Percentiles rank a stretch among this genome's conserved stretches.
phyloP scores from a whole-genome alignment of 2,797 vertebrate species.

The Rhinogobio ventralis region DNA sequence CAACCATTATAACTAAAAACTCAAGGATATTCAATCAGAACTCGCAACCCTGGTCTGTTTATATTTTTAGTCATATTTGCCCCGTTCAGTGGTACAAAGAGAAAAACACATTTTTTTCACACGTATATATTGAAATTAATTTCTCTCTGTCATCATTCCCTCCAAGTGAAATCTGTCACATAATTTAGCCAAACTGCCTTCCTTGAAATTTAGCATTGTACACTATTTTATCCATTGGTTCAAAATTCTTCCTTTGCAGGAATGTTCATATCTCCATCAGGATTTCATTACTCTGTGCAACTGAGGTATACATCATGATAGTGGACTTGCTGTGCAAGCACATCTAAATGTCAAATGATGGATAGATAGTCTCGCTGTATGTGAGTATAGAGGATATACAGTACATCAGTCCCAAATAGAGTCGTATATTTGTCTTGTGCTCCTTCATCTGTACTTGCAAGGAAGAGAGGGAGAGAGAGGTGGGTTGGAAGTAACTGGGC shows the following conservation, averaged over 20 bases:
- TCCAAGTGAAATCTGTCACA: background rate
- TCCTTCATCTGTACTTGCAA: conserved; percentile 1
- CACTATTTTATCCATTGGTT: background rate
- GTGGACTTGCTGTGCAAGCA: conserved; percentile 26
- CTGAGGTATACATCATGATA: conserved; percentile 26
- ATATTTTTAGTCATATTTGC: background rate
- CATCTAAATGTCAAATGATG: conserved; percentile 18
- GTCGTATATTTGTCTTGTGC: background rate
- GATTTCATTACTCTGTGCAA: background rate
- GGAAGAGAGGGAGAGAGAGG: background rate
- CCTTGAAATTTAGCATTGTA: background rate
- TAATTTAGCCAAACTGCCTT: background rate
- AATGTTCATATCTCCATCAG: conserved; percentile 1
- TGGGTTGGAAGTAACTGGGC: conserved; percentile 10
- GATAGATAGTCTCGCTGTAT: conserved; percentile 35
- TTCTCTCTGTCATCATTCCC: background rate
- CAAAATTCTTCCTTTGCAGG: background rate
- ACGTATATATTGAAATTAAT: background rate
- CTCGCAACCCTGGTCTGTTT: background rate
- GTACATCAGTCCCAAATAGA: background rate
- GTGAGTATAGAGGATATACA: conserved; percentile 33
- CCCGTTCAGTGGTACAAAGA: background rate
- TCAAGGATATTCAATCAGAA: background rate
- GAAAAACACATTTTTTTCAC: background rate
- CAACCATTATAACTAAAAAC: background rate